These are phyloP conservation scores for Porites australiensis DNA, from an alignment of 64 coral and sea anemone genomes.

Conservation along the genomic window DNA sequence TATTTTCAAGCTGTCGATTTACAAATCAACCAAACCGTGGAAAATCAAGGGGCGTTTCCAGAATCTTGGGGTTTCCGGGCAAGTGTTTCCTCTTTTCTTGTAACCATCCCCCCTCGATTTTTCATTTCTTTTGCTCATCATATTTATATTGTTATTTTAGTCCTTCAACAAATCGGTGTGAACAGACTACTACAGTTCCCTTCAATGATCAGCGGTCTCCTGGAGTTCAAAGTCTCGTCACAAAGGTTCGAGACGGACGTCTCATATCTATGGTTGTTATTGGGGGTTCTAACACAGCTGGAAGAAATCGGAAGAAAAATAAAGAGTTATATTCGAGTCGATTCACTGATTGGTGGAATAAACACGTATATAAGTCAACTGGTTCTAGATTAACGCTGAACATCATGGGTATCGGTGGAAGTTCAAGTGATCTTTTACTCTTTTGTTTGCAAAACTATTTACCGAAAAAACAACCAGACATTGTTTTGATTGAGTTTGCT, in stretches of 20 bases:
- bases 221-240: background rate
- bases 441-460: slow-evolving; percentile 29
- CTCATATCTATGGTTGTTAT: slow-evolving; percentile 6
- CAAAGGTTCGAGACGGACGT: background rate
- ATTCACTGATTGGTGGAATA: slow-evolving; percentile 51
- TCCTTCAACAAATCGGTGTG: too few relatives aligned
- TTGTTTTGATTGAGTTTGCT: slow-evolving; percentile 30
- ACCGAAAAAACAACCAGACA: slow-evolving; percentile 20
- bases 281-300: slow-evolving; percentile 42
- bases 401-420: slow-evolving; percentile 17
- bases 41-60: too few relatives aligned
- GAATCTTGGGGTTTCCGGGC: too few relatives aligned
- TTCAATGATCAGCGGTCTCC: background rate
- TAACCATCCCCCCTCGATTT: too few relatives aligned
- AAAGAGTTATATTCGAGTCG: background rate
- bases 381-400: background rate
- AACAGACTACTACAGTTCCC: too few relatives aligned
- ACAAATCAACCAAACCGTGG: too few relatives aligned
- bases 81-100: too few relatives aligned
- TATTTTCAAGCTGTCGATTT: too few relatives aligned
- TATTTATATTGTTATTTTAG: too few relatives aligned
- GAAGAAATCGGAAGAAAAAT: background rate
- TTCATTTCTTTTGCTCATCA: too few relatives aligned
- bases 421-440: slow-evolving; percentile 13
- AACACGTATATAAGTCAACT: background rate